phyloP scores from a whole-genome alignment of 2,797 vertebrate genomes.

The Artibeus jamaicensis region DNA sequence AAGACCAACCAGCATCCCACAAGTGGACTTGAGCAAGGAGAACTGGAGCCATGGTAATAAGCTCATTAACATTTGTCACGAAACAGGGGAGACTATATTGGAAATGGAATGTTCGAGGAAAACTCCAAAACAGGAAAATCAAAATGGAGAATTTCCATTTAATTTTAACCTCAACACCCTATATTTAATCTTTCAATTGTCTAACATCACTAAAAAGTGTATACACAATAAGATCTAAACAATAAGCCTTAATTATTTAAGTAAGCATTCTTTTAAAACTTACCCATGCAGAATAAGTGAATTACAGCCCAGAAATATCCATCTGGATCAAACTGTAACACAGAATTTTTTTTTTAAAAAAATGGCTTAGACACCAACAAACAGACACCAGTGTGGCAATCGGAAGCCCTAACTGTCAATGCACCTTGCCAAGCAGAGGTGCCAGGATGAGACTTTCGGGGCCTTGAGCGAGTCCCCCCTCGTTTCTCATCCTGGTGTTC shows the following conservation, averaged over 20 bases:
- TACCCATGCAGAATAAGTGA: constrained; percentile 92
- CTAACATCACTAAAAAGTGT: not conserved
- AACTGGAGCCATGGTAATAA: not conserved
- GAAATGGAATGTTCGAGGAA: not conserved
- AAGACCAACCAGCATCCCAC: constrained; percentile 31
- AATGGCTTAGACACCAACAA: accelerated
- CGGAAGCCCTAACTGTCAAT: not conserved
- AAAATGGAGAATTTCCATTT: not conserved
- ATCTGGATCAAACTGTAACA: constrained; percentile 89
- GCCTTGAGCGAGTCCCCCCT: not conserved
- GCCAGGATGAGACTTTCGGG: not conserved
- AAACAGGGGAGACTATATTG: constrained; percentile 44
- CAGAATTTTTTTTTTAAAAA: constrained; percentile 52
- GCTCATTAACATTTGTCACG: not conserved
- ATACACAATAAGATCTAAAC: not conserved
- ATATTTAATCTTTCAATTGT: not conserved
- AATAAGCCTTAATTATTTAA: not conserved
- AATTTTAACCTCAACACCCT: not conserved
- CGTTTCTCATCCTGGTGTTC: not conserved
- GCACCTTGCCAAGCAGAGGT: not conserved
- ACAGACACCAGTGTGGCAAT: not conserved
- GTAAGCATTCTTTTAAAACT: constrained; percentile 75
- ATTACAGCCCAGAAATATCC: constrained; percentile 92
- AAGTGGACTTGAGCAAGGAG: not conserved
- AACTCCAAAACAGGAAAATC: constrained; percentile 3